Conservation (phyloP, 2,888 invertebrate species). For the Taenaris catops region DNA sequence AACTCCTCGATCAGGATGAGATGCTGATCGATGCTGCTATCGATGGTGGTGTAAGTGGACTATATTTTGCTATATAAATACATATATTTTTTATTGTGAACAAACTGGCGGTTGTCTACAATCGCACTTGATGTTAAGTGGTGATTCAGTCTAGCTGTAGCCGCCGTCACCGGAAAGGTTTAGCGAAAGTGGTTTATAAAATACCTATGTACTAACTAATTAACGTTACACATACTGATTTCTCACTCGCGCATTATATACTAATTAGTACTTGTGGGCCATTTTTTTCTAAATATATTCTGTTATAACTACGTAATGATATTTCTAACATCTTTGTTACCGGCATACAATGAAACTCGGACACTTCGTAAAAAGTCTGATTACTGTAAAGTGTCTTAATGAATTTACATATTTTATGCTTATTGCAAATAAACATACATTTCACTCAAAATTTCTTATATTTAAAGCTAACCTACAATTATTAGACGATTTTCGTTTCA, state of each 20-base stretch:
- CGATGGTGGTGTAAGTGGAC: constrained; percentile 77
- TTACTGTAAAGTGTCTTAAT: background rate
- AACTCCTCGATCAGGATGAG: constrained; percentile 87
- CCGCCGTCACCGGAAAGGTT: no score
- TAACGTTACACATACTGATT: constrained; percentile 42
- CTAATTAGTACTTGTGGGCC: constrained; percentile 38
- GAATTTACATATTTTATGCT: background rate
- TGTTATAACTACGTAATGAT: background rate
- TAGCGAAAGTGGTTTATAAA: no score
- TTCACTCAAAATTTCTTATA: no score
- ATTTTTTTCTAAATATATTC: constrained; percentile 25
- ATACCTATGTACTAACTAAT: constrained; percentile 38
- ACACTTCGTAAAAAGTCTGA: background rate
- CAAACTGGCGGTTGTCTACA: no score
- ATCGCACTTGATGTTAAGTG: background rate
- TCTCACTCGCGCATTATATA: constrained; percentile 59
- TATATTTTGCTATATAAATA: no score
- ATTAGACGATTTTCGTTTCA: no score
- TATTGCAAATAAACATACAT: no score
- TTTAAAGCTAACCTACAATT: no score
- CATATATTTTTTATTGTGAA: no score
- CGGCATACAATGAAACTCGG: background rate
- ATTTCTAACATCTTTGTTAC: background rate
- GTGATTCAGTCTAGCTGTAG: no score
- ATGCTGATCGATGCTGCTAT: constrained; percentile 89